These are phyloP conservation scores for Vanessa atalanta DNA, from an alignment of 1,140 invertebrate genomes.

Conservation along the genomic window DNA sequence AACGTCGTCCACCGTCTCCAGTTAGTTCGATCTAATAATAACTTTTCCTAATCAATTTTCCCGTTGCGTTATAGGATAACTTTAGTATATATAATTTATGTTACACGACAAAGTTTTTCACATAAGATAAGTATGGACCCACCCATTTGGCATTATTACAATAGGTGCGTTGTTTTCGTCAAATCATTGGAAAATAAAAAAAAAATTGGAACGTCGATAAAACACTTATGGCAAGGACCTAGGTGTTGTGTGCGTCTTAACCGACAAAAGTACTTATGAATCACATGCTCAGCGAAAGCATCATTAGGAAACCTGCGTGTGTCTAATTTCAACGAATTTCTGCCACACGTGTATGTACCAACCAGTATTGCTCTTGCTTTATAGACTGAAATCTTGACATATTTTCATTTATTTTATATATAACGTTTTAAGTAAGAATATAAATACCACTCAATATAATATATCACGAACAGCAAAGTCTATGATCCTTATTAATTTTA, in stretches of 20 bases:
- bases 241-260: no score
- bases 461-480: no score
- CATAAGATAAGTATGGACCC: conserved; percentile 17
- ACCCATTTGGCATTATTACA: conserved; percentile 7
- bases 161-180: conserved; percentile 8
- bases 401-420: not conserved
- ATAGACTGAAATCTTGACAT: not conserved
- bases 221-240: no score
- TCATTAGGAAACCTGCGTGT: no score
- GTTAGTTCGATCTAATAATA: conserved; percentile 43
- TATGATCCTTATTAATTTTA: no score
- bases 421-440: no score
- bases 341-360: no score
- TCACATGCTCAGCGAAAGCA: no score
- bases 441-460: no score
- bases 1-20: conserved; percentile 35
- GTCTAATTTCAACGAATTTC: no score
- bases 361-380: no score
- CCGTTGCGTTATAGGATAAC: conserved; percentile 41
- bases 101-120: conserved; percentile 28
- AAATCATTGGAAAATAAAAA: not conserved
- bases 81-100: conserved; percentile 34
- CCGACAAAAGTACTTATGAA: no score
- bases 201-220: not conserved
- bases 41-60: conserved; percentile 47